phyloP scores from a whole-genome alignment of 2,888 invertebrate genomes.

The Neria commutata region DNA sequence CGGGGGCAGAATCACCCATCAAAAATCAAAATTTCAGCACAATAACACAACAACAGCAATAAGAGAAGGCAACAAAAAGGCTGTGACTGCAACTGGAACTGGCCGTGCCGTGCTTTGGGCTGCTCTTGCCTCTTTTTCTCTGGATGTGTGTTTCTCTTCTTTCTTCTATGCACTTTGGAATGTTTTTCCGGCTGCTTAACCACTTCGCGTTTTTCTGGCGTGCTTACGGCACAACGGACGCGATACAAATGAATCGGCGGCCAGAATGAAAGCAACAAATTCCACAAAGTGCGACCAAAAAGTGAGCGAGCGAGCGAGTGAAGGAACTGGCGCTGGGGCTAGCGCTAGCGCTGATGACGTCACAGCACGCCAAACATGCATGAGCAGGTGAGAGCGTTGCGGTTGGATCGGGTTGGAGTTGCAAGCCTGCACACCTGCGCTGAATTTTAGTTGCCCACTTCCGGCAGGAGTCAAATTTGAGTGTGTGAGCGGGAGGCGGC shows the following conservation, averaged over 20 bases:
- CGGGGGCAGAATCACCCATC: no score
- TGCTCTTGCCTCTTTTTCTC: not conserved
- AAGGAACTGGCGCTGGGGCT: not conserved
- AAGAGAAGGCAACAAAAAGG: not conserved
- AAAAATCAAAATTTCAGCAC: no score
- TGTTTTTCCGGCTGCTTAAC: not conserved
- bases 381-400: not conserved
- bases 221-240: slow-evolving; percentile 44
- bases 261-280: slow-evolving; percentile 9
- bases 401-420: not conserved
- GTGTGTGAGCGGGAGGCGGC: no score
- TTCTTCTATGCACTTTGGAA: not conserved
- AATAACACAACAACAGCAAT: slow-evolving; percentile 10
- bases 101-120: no score
- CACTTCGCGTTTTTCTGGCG: slow-evolving; percentile 19
- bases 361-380: not conserved
- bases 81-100: slow-evolving; percentile 17
- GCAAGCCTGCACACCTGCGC: not conserved
- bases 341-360: not conserved
- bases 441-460: not conserved
- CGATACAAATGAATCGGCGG: slow-evolving; percentile 45
- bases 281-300: not conserved
- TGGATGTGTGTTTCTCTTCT: not conserved
- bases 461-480: no score
- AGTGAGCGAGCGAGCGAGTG: not conserved